These are phyloP conservation scores for Oasisia sp. DNA, from an alignment of 2,888 invertebrate genomes.

Conservation along the genomic window DNA sequence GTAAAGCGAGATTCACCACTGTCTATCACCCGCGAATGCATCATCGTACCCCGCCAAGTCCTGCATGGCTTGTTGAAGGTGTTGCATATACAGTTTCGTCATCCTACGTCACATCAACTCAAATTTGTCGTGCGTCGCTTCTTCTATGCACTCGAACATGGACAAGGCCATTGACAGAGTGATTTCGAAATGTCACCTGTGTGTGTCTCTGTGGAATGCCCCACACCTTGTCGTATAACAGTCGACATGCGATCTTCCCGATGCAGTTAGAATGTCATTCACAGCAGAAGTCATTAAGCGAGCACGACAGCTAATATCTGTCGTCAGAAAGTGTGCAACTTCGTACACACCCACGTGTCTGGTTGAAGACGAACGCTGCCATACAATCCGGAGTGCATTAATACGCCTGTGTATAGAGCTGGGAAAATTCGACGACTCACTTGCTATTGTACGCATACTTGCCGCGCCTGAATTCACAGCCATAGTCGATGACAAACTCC, in stretches of 20 bases:
- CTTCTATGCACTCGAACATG: slow-evolving; percentile 5
- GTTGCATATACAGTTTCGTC: too few relatives aligned
- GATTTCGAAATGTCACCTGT: slow-evolving; percentile 9
- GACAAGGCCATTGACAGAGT: not conserved
- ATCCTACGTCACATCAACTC: too few relatives aligned
- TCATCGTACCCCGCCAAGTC: too few relatives aligned
- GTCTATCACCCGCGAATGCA: too few relatives aligned
- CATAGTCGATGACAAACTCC: slow-evolving; percentile 36
- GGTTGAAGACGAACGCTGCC: slow-evolving; percentile 28
- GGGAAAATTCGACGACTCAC: not conserved
- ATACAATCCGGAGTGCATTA: slow-evolving; percentile 25
- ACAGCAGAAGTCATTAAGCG: slow-evolving; percentile 38
- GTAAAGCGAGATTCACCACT: too few relatives aligned
- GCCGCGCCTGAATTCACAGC: slow-evolving; percentile 41
- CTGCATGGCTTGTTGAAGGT: too few relatives aligned
- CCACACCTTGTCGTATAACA: not conserved
- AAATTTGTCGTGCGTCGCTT: not conserved
- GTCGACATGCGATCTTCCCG: not conserved
- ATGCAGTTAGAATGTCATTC: not conserved
- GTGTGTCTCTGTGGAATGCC: not conserved
- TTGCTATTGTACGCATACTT: slow-evolving; percentile 40
- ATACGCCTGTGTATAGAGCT: not conserved
- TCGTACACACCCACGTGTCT: slow-evolving; percentile 33
- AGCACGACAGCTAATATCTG: slow-evolving; percentile 39
- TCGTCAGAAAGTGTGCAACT: slow-evolving; percentile 34